Base-by-base conservation (phyloP, 2,113 vertebrate genomes). In the Datnioides undecimradiatus region DNA sequence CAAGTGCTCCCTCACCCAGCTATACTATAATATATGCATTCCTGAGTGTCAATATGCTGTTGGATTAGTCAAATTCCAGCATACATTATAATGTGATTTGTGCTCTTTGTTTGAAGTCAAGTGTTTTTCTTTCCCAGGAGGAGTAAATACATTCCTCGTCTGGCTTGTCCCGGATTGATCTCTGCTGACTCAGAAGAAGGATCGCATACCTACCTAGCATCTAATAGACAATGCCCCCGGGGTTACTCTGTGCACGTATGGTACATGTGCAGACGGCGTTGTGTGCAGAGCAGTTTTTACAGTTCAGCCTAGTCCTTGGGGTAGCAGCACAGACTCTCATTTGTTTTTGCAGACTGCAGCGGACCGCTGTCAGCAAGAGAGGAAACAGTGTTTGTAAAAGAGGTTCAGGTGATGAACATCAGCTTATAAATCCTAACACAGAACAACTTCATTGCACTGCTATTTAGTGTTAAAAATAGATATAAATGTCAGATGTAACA, bases 91-190 rank as follows among this genome's bases (percentile, higher is more conserved):
- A 78, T 52, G 6, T 36, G 60, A 66, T 83, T 54, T 71, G 63
- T 55, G 75, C 70, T 48, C 38, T 73, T 65, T 76, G 66, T 84
- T 90, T 88, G 71, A 91, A 87, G 84, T 80, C 45, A 88, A 86
- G 51, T 76, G 76, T 75, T 80, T 86, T 78, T 83, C n/a, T n/a
- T 49, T 57, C 80, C 72, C 74, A 11, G 17, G 29, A 73, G 86
- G 60, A 78, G 87, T 83, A 83, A 88, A 91, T 87, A 82, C 90
- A 91, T 94, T 93, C 92, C 84, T 83, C 14, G 0, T 14, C 71
- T 70, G 79, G 34, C 88, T 83, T 92, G 89, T 92, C 87, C 82
- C 70, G 62, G 91, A 86, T 89, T 93, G 91, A 92, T 93, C 85
- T 88, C 73, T 90, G 86, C 92, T 91, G 91, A 93, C 86, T 93